Evolutionary conservation across 2,888 invertebrate genomes (phyloP), one percentile per base, ranked within the genome.

Genomic region (Cephus pulcher): DNA sequence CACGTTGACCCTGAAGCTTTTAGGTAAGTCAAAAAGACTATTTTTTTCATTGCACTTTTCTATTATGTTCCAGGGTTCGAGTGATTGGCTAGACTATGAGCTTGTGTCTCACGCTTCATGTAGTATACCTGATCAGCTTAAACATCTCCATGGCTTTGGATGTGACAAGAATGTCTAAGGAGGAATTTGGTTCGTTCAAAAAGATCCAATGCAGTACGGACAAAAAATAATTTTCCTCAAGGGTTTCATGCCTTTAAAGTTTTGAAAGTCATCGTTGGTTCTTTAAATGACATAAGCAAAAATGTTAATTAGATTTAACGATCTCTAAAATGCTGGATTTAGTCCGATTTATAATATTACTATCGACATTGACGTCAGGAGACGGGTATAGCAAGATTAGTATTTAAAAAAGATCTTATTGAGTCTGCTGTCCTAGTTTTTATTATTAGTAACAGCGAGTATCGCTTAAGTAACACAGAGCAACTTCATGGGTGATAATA

Each of bases 1-100:
- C 93, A 92, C 81, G 92, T 96, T 30, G 95, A 95, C 88, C 94
- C 95, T 0, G 94, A 95, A 84, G 92, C 94, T 1, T 95, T 95
- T 87, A 91, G 93, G 95, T 95, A 91, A 94, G 34, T 76, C 75
- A 15, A 30, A 37, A 74, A 32, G 12, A 56, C 23, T 23, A 56
- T 9, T 15, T 9, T 6, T 56, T 56, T 56, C 9, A 56, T 56
- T 56, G 2, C 1, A 40, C 15, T 40, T 6, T 15, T 40, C 40
- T 40, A 1, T 15, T 6, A 15, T 40, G 40, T 40, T 40, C 4
- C 37, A 37, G 15, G 12, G 9, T 0, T 56, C 56, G 6, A 56
- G 23, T 56, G 23, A 56, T 56, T 9, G 56, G 56, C 56, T 56
- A 9, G 9, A 56, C 9, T 6, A 1, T 56, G 56, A 56, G 6